These are phyloP conservation scores for Azorinus chamasolen DNA, from an alignment of 2,888 invertebrate genomes.

Conservation along the genomic window DNA sequence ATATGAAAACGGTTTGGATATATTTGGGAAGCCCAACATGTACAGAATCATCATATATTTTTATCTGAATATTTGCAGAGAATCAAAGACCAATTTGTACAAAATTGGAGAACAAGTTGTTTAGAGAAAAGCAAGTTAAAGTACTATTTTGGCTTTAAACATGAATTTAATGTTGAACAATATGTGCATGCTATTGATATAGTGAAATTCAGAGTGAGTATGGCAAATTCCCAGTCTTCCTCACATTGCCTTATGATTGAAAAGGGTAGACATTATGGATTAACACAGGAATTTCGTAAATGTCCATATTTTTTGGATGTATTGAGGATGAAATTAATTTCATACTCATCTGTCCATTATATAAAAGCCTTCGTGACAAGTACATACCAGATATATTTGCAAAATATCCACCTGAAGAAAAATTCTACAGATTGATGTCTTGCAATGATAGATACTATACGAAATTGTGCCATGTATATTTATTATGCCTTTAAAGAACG, in stretches of 20 bases:
- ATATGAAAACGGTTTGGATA: slow-evolving; percentile 22
- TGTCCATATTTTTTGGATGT: not conserved
- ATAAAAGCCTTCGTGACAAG: not conserved
- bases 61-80: slow-evolving; percentile 13
- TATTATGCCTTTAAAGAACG: slow-evolving; percentile 6
- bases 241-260: slow-evolving; percentile 4
- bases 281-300: not conserved
- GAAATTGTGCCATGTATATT: slow-evolving; percentile 9
- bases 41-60: slow-evolving; percentile 1
- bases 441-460: not conserved
- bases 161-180: no score
- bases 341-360: slow-evolving; percentile 3
- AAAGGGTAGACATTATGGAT: slow-evolving; percentile 4
- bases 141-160: not conserved
- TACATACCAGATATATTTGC: slow-evolving; percentile 1
- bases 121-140: not conserved
- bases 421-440: slow-evolving; percentile 1
- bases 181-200: no score
- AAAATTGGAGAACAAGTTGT: slow-evolving; percentile 1
- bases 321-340: slow-evolving; percentile 8
- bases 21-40: slow-evolving; percentile 11
- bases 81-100: slow-evolving; percentile 10
- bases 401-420: not conserved
- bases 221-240: not conserved
- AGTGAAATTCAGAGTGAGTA: not conserved